Percentiles rank a stretch among this genome's conserved stretches.
These are phyloP conservation scores for Huso huso DNA, from an alignment of 2,797 vertebrate genomes.

Conservation along the genomic window DNA sequence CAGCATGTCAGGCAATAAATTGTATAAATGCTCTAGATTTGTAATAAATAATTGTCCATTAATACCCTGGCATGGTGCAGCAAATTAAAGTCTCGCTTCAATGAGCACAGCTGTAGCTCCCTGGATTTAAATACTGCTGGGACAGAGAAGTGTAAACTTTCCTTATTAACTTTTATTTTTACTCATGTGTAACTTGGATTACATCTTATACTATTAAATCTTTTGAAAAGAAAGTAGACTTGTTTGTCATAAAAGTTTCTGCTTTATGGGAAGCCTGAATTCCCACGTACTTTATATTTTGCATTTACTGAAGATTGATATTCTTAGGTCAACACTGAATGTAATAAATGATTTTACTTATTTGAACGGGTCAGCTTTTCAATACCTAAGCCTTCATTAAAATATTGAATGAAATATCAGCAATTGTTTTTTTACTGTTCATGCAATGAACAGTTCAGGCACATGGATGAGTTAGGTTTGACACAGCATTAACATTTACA, in stretches of 20 bases:
- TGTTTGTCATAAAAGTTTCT: no score
- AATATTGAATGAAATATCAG: neutral
- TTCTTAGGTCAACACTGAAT: neutral
- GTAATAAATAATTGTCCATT: slow-evolving; percentile 85
- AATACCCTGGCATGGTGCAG: slow-evolving; percentile 66
- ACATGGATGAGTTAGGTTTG: slow-evolving; percentile 25
- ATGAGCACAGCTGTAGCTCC: slow-evolving; percentile 60
- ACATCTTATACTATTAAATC: no score
- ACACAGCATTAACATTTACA: slow-evolving; percentile 35
- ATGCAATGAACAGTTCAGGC: slow-evolving; percentile 13
- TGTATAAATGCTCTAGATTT: slow-evolving; percentile 75
- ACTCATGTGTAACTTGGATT: neutral
- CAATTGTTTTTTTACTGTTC: slow-evolving; percentile 10
- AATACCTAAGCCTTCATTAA: slow-evolving; percentile 15
- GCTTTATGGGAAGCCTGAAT: neutral
- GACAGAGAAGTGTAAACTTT: neutral
- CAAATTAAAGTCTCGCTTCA: slow-evolving; percentile 74
- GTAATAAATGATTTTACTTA: neutral
- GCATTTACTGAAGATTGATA: neutral
- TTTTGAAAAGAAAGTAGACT: no score
- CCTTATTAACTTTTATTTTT: neutral
- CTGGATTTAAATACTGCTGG: neutral
- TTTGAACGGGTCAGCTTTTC: slow-evolving; percentile 9
- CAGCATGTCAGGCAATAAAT: slow-evolving; percentile 70
- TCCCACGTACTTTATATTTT: neutral